Evolutionary conservation across 2,113 vertebrate species (phyloP).

Genomic region (Calypte anna): DNA sequence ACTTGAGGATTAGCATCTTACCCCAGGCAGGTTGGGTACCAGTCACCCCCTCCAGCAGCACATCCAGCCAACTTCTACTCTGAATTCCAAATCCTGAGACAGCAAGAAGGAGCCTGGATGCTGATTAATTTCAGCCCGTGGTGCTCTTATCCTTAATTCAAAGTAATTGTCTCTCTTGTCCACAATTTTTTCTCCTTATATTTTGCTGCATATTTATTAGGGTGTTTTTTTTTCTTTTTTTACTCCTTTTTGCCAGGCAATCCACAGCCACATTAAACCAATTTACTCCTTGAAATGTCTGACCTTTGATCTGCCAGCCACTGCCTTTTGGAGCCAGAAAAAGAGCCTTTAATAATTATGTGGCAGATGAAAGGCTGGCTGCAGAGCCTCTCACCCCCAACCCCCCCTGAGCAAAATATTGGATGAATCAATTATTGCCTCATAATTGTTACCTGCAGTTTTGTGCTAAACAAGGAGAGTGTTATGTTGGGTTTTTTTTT

Average conservation of each 20-base stretch:
- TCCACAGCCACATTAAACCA: conserved; percentile 75
- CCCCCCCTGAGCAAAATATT: not conserved
- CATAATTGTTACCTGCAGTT: conserved; percentile 59
- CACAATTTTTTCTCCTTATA: conserved; percentile 72
- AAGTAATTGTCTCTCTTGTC: conserved; percentile 77
- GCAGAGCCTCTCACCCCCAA: conserved; percentile 33
- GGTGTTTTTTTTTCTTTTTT: not conserved
- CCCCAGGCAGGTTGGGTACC: not conserved
- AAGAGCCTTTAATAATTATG: conserved; percentile 59
- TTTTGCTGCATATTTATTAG: conserved; percentile 77
- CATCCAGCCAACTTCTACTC: not conserved
- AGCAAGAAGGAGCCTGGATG: not conserved
- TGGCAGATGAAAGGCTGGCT: conserved; percentile 64
- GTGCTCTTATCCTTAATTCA: conserved; percentile 72
- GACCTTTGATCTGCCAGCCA: conserved; percentile 74
- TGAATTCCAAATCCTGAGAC: conserved; percentile 44
- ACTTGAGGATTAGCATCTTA: not conserved
- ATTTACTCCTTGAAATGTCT: conserved; percentile 76
- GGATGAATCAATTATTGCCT: conserved; percentile 69
- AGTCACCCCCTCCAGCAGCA: not conserved
- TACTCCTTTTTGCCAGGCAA: conserved; percentile 48
- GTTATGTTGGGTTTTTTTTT: not conserved
- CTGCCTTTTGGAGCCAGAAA: conserved; percentile 54
- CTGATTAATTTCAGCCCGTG: conserved; percentile 70
- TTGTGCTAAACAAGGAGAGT: not conserved